Evolutionary conservation across 2,797 vertebrate genomes (phyloP).

Genomic region (Vireo griseus): DNA sequence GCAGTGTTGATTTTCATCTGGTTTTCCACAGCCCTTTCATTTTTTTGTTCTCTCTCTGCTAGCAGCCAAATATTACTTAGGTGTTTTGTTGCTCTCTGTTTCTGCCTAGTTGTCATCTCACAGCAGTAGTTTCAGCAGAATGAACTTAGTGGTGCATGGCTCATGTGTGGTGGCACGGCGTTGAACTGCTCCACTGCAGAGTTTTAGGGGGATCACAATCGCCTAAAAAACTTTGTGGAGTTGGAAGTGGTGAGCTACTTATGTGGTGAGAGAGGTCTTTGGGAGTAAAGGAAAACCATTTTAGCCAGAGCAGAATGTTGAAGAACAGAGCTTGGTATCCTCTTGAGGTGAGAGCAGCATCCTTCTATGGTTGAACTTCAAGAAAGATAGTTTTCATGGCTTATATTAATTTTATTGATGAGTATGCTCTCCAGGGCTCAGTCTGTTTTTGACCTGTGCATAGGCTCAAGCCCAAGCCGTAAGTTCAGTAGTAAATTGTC

Average conservation of each 20-base stretch:
- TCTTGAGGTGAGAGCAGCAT: background rate
- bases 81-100: background rate
- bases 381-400: background rate
- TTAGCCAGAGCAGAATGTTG: background rate
- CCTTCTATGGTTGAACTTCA: background rate
- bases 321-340: background rate
- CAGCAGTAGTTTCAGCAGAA: background rate
- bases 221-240: background rate
- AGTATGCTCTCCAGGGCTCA: background rate
- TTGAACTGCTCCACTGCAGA: fast-evolving
- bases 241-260: background rate
- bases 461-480: fast-evolving
- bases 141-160: background rate
- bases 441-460: background rate
- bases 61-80: background rate
- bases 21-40: background rate
- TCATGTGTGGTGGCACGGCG: background rate
- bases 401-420: background rate
- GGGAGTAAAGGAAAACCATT: background rate
- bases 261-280: background rate
- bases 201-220: background rate
- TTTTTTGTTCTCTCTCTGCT: background rate
- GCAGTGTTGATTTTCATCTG: background rate
- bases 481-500: background rate
- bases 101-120: background rate